These are phyloP conservation scores for Prochilodus magdalenae DNA, from an alignment of 2,113 vertebrate genomes.

Conservation along the genomic window DNA sequence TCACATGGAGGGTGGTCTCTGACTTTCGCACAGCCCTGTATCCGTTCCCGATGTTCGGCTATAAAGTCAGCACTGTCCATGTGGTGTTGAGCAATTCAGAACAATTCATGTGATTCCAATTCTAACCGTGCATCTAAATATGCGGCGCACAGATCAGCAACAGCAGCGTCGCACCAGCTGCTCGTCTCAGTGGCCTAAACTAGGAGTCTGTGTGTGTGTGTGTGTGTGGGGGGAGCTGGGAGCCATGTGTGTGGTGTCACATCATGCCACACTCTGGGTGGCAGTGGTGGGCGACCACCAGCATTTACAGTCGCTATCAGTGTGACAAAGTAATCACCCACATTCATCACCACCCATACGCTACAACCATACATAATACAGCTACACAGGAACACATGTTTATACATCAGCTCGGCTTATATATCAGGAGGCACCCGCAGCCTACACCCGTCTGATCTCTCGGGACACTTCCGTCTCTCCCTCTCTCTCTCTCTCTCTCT, in stretches of 20 bases:
- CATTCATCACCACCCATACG: background rate
- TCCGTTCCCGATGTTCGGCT: too few species aligned
- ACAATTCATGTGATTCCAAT: slow-evolving; percentile 14
- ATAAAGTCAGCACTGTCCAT: background rate
- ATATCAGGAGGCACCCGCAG: too few species aligned
- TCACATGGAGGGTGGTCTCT: too few species aligned
- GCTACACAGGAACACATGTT: background rate
- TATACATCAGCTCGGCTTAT: background rate
- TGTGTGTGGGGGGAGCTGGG: slow-evolving; percentile 57
- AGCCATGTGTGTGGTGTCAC: slow-evolving; percentile 62
- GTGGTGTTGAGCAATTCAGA: background rate
- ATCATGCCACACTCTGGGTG: slow-evolving; percentile 46
- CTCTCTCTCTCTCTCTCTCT: background rate
- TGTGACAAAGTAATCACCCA: slow-evolving; percentile 20
- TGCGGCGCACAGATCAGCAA: background rate
- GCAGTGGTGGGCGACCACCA: slow-evolving; percentile 52
- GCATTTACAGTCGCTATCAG: slow-evolving; percentile 18
- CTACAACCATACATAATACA: background rate
- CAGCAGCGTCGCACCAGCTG: slow-evolving; percentile 24
- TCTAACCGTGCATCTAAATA: background rate
- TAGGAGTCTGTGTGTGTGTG: slow-evolving; percentile 48
- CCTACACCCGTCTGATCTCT: too few species aligned
- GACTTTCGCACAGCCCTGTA: background rate
- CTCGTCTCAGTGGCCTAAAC: background rate
- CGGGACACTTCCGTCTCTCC: too few species aligned